A percentile compares a stretch with the other conserved stretches of the same genome.
Conservation (phyloP, 2,888 invertebrate species). For the Noctua fimbriata region DNA sequence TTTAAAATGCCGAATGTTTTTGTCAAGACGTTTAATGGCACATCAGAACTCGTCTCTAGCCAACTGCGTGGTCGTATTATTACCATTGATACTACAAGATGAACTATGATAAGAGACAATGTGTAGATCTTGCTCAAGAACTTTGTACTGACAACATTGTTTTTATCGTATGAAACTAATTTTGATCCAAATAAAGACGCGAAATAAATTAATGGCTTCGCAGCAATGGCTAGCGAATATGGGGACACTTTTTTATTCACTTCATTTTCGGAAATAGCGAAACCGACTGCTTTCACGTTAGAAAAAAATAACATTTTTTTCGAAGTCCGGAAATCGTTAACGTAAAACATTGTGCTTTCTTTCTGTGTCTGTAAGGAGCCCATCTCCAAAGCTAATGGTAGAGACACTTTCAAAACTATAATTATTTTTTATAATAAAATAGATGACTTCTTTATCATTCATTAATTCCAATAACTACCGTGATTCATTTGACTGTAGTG, state of each 20-base stretch:
- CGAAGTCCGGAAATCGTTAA: conserved; percentile 48
- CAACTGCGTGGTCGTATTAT: conserved; percentile 72
- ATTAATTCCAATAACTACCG: background rate
- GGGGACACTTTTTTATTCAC: conserved; percentile 33
- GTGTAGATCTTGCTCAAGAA: conserved; percentile 70
- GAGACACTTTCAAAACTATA: background rate
- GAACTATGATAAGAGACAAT: conserved; percentile 64
- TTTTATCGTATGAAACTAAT: conserved; percentile 69
- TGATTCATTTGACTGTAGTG: conserved; percentile 26
- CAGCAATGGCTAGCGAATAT: conserved; percentile 69
- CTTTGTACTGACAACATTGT: conserved; percentile 60
- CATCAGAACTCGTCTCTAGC: conserved; percentile 72
- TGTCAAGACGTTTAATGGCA: conserved; percentile 77
- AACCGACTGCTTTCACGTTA: background rate
- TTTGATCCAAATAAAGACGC: conserved; percentile 74
- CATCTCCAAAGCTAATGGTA: background rate
- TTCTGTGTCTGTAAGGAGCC: background rate
- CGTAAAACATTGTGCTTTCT: conserved; percentile 50
- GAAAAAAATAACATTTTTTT: conserved; percentile 23
- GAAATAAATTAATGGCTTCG: conserved; percentile 75
- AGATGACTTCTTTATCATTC: conserved; percentile 5
- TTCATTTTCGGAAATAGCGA: conserved; percentile 27
- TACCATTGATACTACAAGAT: conserved; percentile 51
- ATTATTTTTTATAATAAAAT: conserved; percentile 2
- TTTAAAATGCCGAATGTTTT: conserved; percentile 70